Evolutionary conservation across 2,113 vertebrate genomes (phyloP).

Genomic region (Macquaria ambigua): DNA sequence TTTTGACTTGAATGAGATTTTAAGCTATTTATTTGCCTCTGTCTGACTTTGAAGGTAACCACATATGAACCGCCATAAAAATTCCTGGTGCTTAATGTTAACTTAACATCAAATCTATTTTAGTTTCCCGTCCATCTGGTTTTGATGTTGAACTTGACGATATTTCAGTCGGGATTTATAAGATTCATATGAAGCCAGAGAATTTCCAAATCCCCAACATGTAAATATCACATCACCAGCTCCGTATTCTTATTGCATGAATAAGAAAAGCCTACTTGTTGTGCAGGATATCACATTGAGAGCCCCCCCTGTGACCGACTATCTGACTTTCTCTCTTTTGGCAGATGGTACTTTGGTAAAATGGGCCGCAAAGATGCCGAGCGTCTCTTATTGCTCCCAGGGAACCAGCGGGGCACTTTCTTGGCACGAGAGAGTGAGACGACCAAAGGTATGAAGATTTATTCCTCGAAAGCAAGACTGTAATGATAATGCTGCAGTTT

Average conservation of each 20-base stretch:
- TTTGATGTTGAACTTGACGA: not conserved
- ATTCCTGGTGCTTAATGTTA: not conserved
- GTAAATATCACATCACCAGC: not conserved
- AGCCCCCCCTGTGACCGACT: slow-evolving; percentile 26
- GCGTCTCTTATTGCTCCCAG: slow-evolving; percentile 93
- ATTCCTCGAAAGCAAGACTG: not conserved
- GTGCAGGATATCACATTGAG: not conserved
- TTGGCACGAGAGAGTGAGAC: slow-evolving; percentile 98
- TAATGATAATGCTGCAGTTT: not conserved
- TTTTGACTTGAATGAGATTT: slow-evolving; percentile 1
- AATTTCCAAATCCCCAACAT: not conserved
- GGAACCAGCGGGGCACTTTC: slow-evolving; percentile 96
- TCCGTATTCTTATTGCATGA: not conserved
- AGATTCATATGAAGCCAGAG: not conserved
- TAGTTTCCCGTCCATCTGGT: not conserved
- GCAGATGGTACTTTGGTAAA: slow-evolving; percentile 99
- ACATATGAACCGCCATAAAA: not conserved
- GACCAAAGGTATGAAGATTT: slow-evolving; percentile 91
- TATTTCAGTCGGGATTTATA: not conserved
- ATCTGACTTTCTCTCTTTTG: slow-evolving; percentile 36
- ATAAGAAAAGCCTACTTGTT: not conserved
- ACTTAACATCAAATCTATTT: not conserved
- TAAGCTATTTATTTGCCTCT: not conserved
- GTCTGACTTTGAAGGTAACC: slow-evolving; percentile 10
- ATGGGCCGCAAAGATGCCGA: slow-evolving; percentile 99